Conservation (phyloP, 2,797 vertebrate species). For the Semotilus atromaculatus region DNA sequence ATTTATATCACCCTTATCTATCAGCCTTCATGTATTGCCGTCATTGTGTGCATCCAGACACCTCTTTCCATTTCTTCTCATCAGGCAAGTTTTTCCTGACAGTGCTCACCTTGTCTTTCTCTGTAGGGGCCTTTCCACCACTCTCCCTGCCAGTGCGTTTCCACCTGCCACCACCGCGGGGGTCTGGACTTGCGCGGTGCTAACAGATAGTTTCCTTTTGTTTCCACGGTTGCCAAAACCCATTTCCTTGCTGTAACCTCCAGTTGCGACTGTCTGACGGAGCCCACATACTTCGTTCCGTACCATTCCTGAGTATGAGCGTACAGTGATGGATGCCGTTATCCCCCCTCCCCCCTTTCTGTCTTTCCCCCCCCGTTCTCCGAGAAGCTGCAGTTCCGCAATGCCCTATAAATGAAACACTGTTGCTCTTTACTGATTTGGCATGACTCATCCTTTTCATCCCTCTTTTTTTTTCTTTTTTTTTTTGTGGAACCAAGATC, state of each 20-base stretch:
- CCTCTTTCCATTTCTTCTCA: conserved; percentile 17
- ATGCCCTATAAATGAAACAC: conserved; percentile 35
- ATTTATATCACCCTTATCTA: conserved; percentile 10
- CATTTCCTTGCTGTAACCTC: conserved; percentile 58
- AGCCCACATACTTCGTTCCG: conserved; percentile 39
- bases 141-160: conserved; percentile 45
- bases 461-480: background rate
- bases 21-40: conserved; percentile 5
- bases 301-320: conserved; percentile 30
- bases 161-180: conserved; percentile 40
- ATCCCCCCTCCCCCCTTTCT: background rate
- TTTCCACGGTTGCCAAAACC: conserved; percentile 59
- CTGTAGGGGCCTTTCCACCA: conserved; percentile 26
- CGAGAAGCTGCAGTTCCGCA: conserved; percentile 4
- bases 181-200: conserved; percentile 62
- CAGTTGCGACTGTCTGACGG: conserved; percentile 49
- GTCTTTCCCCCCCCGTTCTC: background rate
- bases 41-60: conserved; percentile 8
- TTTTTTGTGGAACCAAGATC: background rate
- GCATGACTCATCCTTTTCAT: conserved; percentile 36
- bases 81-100: conserved; percentile 6
- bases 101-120: conserved; percentile 36
- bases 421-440: conserved; percentile 37
- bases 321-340: conserved; percentile 3
- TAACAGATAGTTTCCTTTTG: conserved; percentile 60